Conservation (phyloP, 2,797 vertebrate genomes). For the Galaxias olidus region DNA sequence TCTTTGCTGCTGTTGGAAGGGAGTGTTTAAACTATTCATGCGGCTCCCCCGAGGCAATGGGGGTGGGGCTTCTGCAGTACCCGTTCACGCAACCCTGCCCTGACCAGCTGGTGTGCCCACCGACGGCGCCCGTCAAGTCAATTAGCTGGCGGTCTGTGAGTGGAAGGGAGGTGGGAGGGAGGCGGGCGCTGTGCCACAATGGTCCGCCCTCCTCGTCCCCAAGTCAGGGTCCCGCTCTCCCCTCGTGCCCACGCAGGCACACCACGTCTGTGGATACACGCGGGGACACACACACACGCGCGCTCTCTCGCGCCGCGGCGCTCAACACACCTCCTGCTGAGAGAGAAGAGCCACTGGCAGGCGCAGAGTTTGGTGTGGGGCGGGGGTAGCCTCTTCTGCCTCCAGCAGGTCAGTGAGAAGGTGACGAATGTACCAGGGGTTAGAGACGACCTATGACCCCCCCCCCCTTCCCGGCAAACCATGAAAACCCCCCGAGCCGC, state of each 20-base stretch:
- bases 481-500: too few relatives aligned
- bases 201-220: conserved; percentile 4
- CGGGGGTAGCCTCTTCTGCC: too few relatives aligned
- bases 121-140: conserved; percentile 6
- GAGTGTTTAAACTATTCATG: too few relatives aligned
- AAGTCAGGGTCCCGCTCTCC: conserved; percentile 31
- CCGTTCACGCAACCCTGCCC: background rate
- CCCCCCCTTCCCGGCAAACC: too few relatives aligned
- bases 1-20: background rate
- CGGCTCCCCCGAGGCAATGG: too few relatives aligned
- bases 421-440: too few relatives aligned
- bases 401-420: too few relatives aligned
- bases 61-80: too few relatives aligned
- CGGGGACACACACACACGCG: background rate
- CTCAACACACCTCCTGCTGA: background rate
- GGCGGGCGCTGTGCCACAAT: conserved; percentile 12
- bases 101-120: background rate
- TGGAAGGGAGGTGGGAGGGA: background rate
- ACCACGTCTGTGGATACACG: background rate
- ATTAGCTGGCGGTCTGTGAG: conserved; percentile 1
- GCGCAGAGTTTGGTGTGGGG: too few relatives aligned
- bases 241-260: background rate
- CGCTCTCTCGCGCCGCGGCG: background rate
- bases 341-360: background rate
- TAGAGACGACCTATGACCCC: too few relatives aligned